Percentiles rank a stretch among this genome's conserved stretches.
These are phyloP conservation scores for Calidris pugnax DNA, from an alignment of 2,113 vertebrate genomes.

Conservation along the genomic window DNA sequence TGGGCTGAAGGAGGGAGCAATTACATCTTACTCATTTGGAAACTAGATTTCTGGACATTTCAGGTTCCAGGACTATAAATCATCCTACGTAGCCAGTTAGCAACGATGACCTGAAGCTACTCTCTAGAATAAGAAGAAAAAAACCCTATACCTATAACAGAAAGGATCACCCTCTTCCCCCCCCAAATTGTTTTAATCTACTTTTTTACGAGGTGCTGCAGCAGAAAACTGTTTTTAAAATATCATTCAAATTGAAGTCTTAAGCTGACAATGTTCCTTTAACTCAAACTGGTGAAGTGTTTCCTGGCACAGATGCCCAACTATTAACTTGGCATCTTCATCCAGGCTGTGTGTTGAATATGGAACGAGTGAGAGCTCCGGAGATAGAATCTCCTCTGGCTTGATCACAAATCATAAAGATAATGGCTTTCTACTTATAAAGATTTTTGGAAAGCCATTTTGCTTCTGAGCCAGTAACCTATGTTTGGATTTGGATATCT, in stretches of 20 bases:
- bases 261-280: not conserved
- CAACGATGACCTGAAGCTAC: not conserved
- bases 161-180: not conserved
- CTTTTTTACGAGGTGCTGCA: not conserved
- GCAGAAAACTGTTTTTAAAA: not conserved
- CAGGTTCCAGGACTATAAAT: not conserved
- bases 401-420: slow-evolving; percentile 25
- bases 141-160: not conserved
- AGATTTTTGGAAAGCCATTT: slow-evolving; percentile 30
- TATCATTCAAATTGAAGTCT: not conserved
- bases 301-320: slow-evolving; percentile 24
- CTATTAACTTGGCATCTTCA: slow-evolving; percentile 53
- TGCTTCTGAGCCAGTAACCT: slow-evolving; percentile 11
- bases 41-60: not conserved
- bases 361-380: not conserved
- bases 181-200: not conserved
- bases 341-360: not conserved
- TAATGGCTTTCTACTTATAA: slow-evolving; percentile 13
- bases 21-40: not conserved
- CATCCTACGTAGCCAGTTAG: not conserved
- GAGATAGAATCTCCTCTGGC: slow-evolving; percentile 43
- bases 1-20: not conserved
- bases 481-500: not conserved
- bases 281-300: not conserved
- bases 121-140: not conserved